Evolutionary conservation across 2,797 vertebrate species (phyloP).

Genomic region (Gouania willdenowi): DNA sequence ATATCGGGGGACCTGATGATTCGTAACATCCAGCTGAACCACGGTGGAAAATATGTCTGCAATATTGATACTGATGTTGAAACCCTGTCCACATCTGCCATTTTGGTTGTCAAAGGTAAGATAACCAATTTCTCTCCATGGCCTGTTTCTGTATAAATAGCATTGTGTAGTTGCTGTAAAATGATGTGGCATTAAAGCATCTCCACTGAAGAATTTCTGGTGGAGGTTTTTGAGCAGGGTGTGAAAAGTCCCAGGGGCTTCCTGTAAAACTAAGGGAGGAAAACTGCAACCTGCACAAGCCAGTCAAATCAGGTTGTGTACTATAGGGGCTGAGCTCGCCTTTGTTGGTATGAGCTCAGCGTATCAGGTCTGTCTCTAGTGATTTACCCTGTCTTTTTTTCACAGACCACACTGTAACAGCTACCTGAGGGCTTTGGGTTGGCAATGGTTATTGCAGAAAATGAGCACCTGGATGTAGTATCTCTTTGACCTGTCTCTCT

Average conservation of each 20-base stretch:
- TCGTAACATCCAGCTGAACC: conserved; percentile 91
- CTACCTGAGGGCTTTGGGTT: conserved; percentile 60
- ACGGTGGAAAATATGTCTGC: conserved; percentile 90
- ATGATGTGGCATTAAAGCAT: conserved; percentile 1
- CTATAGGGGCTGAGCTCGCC: conserved; percentile 4
- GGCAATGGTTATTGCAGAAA: conserved; percentile 65
- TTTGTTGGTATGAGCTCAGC: conserved; percentile 28
- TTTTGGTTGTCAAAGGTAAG: conserved; percentile 91
- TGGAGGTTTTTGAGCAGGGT: too few species aligned
- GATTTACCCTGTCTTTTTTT: conserved; percentile 61
- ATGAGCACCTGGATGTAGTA: too few species aligned
- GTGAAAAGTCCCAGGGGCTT: conserved; percentile 6
- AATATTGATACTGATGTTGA: conserved; percentile 89
- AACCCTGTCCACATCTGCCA: conserved; percentile 86
- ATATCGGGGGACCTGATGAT: conserved; percentile 92
- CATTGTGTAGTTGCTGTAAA: background rate
- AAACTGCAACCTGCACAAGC: conserved; percentile 4
- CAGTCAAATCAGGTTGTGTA: conserved; percentile 11
- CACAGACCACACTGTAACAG: conserved; percentile 51
- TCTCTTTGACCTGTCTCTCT: too few species aligned
- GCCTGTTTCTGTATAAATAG: background rate
- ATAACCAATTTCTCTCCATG: conserved; percentile 12
- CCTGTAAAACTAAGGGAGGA: conserved; percentile 7
- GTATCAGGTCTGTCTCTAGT: conserved; percentile 31
- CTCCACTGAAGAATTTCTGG: conserved; percentile 13